phyloP scores from a whole-genome alignment of 2,113 vertebrate species.

The Rostratula benghalensis region DNA sequence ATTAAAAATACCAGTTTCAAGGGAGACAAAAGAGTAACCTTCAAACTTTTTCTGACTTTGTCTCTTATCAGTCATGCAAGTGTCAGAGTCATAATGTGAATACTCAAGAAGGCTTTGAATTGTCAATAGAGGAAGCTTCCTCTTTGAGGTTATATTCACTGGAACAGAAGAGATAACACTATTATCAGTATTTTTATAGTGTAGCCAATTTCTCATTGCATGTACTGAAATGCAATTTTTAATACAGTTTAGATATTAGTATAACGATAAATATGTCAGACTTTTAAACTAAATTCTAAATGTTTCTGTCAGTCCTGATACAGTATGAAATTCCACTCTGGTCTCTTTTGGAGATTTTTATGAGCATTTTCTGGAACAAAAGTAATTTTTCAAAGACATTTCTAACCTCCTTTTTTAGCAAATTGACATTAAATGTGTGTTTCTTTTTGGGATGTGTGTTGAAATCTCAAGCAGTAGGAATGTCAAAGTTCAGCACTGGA shows the following conservation, averaged over 20 bases:
- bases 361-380: neutral
- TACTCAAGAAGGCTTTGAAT: slow-evolving; percentile 66
- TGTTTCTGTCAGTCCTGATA: neutral
- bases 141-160: slow-evolving; percentile 63
- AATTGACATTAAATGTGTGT: neutral
- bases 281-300: slow-evolving; percentile 19
- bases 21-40: slow-evolving; percentile 65
- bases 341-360: neutral
- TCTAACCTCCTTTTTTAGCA: neutral
- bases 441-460: neutral
- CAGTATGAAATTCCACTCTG: neutral
- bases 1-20: slow-evolving; percentile 46
- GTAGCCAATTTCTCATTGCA: slow-evolving; percentile 67
- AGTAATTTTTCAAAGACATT: neutral
- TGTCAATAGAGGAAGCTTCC: slow-evolving; percentile 57
- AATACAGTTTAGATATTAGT: slow-evolving; percentile 62
- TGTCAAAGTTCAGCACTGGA: neutral
- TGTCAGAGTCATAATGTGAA: slow-evolving; percentile 66
- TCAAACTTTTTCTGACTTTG: slow-evolving; percentile 71
- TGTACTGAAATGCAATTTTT: slow-evolving; percentile 48
- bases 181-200: slow-evolving; percentile 69
- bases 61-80: slow-evolving; percentile 68
- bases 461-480: neutral
- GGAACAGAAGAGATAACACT: slow-evolving; percentile 66
- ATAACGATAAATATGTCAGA: slow-evolving; percentile 56